phyloP scores from a whole-genome alignment of 2,888 invertebrate species.

The Hirtodrosophila alboralis region DNA sequence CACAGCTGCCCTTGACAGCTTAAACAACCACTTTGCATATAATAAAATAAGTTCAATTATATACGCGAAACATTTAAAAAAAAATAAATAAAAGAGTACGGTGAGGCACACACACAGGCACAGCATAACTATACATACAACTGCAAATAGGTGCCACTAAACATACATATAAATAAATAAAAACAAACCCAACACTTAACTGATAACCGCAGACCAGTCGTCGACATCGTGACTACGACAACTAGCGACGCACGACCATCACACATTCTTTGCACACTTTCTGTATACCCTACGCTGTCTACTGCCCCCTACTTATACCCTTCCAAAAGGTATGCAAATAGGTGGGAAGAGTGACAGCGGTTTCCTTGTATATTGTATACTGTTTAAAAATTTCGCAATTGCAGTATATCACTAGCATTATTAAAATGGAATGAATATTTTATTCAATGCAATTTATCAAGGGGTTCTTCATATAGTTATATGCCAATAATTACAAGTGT shows the following conservation, averaged over 20 bases:
- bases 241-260: slow-evolving; percentile 23
- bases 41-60: slow-evolving; percentile 64
- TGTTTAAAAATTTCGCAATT: background rate
- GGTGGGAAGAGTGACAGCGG: background rate
- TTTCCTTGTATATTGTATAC: too few relatives aligned
- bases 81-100: slow-evolving; percentile 49
- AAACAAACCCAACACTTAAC: slow-evolving; percentile 65
- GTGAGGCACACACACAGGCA: slow-evolving; percentile 3
- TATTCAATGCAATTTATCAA: too few relatives aligned
- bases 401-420: slow-evolving; percentile 6
- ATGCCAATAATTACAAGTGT: too few relatives aligned
- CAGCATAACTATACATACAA: slow-evolving; percentile 11
- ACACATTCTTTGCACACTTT: slow-evolving; percentile 5
- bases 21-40: slow-evolving; percentile 38
- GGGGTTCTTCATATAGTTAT: too few relatives aligned
- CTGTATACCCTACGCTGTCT: slow-evolving; percentile 16
- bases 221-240: slow-evolving; percentile 60
- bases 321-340: background rate
- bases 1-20: slow-evolving; percentile 21
- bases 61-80: slow-evolving; percentile 57
- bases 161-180: slow-evolving; percentile 57
- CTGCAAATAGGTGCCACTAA: slow-evolving; percentile 68
- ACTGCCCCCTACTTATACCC: slow-evolving; percentile 1
- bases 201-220: slow-evolving; percentile 69
- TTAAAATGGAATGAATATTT: slow-evolving; percentile 4